Evolutionary conservation across 2,888 invertebrate species (phyloP), one percentile per base, ranked within the genome.

Genomic region (Elaeidobius kamerunicus): DNA sequence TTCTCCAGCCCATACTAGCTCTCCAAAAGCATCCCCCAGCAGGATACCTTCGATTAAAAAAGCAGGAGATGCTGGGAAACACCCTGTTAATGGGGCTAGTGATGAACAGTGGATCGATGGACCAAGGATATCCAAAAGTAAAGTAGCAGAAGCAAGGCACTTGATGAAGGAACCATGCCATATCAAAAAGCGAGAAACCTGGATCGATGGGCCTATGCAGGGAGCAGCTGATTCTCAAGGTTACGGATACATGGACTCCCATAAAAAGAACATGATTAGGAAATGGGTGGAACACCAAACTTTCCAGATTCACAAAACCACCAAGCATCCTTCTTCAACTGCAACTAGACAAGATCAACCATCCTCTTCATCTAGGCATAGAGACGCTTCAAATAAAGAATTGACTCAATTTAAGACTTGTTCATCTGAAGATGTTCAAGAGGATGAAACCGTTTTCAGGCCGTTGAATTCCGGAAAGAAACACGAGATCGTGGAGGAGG

Each of bases 41-140:
- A 80, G 74, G 74, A 64, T 66, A 45, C 63, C 69, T 73, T 64
- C 73, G 64, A 70, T 78, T 2, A 81, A 81, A 41, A 58, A 52
- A 23, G 76, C 77, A 12, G 76, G 78, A 62, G 76, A 79, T 20
- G 64, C 71, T 1, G 63, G 70, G 2, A 70, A 74, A 57, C 83
- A 82, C 66, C 71, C 72, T 1, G 65, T 69, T 16, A 76, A 73
- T 43, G 76, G 78, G 7, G 75, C 76, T 15, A 89, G 88, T 61
- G 92, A 93, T 67, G 96, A 96, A 67, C 91, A 93, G 68, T 97
- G 96, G 96, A 91, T 96, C 57, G 96, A 97, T 73, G 96, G 96
- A 0, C 96, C 96, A 0, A 81, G 92, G 18, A 57, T 57, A 49
- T 57, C 57, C 17, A 57, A 56, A 32, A 56, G 56, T 40, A 56